These are phyloP conservation scores for Macrochelys suwanniensis DNA, from an alignment of 2,797 vertebrate genomes.

Conservation along the genomic window DNA sequence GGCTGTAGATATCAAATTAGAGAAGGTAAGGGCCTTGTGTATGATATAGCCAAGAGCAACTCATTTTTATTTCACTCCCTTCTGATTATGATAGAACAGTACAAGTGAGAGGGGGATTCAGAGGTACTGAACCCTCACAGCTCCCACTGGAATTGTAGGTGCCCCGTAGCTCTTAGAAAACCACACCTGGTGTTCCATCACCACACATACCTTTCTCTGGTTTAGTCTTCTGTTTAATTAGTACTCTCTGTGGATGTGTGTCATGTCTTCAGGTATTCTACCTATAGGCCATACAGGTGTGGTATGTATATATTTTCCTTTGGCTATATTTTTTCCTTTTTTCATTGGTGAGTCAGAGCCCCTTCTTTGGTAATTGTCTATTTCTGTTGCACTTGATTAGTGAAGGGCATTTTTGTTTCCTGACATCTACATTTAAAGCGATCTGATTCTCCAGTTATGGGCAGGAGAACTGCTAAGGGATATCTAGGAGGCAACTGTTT, in stretches of 20 bases:
- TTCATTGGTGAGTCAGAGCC: background rate
- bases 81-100: background rate
- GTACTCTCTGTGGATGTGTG: too few species aligned
- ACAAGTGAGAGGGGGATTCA: background rate
- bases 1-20: background rate
- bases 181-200: background rate
- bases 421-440: background rate
- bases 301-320: background rate
- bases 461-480: background rate
- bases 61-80: background rate
- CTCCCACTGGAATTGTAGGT: background rate
- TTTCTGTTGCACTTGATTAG: background rate
- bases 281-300: background rate
- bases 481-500: background rate
- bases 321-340: background rate
- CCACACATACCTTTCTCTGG: too few species aligned
- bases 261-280: too few species aligned
- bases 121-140: background rate
- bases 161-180: background rate
- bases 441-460: background rate
- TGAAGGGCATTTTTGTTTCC: too few species aligned
- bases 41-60: background rate
- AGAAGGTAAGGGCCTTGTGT: background rate
- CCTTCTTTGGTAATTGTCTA: background rate
- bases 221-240: background rate